These are phyloP conservation scores for Pycnonotus jocosus DNA, from an alignment of 2,113 vertebrate genomes.

Conservation along the genomic window DNA sequence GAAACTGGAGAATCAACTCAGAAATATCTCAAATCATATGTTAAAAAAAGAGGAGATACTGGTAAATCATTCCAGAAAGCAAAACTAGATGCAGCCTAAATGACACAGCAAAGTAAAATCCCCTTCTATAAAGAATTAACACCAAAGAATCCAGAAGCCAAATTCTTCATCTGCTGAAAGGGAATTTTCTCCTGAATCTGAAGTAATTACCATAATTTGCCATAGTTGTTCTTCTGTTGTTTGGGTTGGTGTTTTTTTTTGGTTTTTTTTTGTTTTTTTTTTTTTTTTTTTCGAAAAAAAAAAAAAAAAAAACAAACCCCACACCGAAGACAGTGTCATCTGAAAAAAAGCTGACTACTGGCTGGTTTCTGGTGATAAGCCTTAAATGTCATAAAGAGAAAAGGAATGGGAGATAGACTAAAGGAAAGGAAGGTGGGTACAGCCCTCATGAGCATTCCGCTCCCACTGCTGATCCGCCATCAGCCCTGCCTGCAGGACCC, in stretches of 20 bases:
- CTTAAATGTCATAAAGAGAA: not conserved
- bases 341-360: not conserved
- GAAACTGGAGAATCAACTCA: not conserved
- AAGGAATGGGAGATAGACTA: not conserved
- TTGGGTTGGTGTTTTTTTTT: not conserved
- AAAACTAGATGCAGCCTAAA: not conserved
- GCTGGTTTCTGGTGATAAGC: not conserved
- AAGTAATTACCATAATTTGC: not conserved
- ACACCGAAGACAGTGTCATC: fast-evolving
- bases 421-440: too few relatives aligned
- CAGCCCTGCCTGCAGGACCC: not conserved
- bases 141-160: not conserved
- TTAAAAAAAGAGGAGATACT: not conserved
- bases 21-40: not conserved
- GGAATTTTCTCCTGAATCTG: not conserved
- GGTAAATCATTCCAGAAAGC: not conserved
- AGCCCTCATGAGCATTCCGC: not conserved
- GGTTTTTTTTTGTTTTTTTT: too few relatives aligned
- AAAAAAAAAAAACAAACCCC: fast-evolving
- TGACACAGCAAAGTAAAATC: not conserved
- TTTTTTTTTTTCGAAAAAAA: too few relatives aligned
- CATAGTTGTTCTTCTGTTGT: not conserved
- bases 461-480: not conserved
- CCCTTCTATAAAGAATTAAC: not conserved
- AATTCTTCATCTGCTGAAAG: not conserved